Evolutionary conservation across 2,888 invertebrate genomes (phyloP), one percentile per base, ranked within the genome.

Genomic region (Cabera pusaria): DNA sequence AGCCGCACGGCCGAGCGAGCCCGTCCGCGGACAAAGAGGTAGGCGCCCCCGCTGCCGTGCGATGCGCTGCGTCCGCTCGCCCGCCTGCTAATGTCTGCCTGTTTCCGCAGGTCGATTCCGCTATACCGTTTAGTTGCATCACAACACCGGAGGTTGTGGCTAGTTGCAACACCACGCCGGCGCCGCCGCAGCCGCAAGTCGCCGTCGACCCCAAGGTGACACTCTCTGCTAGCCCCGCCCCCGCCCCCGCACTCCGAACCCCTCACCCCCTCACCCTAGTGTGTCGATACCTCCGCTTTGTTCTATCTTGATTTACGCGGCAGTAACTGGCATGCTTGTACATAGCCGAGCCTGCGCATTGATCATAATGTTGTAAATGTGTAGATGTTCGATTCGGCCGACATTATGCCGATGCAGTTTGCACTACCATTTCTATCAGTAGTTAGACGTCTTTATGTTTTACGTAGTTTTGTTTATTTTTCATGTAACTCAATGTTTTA

Each of bases 71-170:
- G n/a, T n/a, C n/a, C n/a, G n/a, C n/a, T n/a, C n/a, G n/a, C n/a
- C 38, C 33, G 25, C 24, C 31, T 3, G 43, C 45, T 64, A 49
- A 67, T 41, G 21, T 33, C 9, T 25, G 44, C 51, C 45, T 65
- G 49, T 72, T 64, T 71, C 49, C 59, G 49, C 85, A 88, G 87
- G 81, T 84, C 59, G 87, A 88, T 65, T 75, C 87, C 41, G 82
- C 85, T 49, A 86, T 88, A 67, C 82, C 87, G 67, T 88, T 87
- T 72, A 86, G 80, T 74, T 87, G 87, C 83, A 87, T 88, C 83
- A 86, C 87, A 60, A 83, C 80, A 38, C 84, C 87, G 37, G 87
- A 86, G 77, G 87, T 86, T 56, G 86, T 83, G 71, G 58, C 80
- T 49, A 80, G 80, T 60, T 84, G 86, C 77, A 81, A 75, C 72